These are phyloP conservation scores for Heptranchias perlo DNA, from an alignment of 2,113 vertebrate genomes.

Conservation along the genomic window DNA sequence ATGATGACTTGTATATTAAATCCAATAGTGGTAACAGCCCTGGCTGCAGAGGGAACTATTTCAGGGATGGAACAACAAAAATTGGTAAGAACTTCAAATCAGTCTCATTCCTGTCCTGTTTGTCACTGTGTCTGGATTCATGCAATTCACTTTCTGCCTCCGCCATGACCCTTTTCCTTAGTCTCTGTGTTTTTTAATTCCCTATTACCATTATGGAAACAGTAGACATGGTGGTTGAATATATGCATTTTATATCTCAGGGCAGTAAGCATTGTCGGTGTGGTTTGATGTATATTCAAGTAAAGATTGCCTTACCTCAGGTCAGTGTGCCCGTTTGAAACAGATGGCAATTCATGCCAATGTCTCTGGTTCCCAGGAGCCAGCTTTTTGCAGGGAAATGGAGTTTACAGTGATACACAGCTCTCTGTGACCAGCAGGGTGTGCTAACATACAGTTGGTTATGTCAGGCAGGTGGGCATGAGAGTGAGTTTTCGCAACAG, in stretches of 20 bases:
- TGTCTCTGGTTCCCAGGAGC: background rate
- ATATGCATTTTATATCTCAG: background rate
- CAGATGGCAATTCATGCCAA: background rate
- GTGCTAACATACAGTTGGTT: background rate
- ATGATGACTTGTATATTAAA: conserved; percentile 47
- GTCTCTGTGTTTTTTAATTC: background rate
- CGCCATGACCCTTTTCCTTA: background rate
- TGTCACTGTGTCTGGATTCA: background rate
- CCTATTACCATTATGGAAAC: background rate
- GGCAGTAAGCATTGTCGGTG: background rate
- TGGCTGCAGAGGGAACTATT: conserved; percentile 54
- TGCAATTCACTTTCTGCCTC: background rate
- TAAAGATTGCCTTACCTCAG: background rate
- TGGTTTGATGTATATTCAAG: background rate
- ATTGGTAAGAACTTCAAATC: conserved; percentile 49
- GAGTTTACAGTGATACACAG: background rate
- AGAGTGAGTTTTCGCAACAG: background rate
- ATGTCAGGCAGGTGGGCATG: no score
- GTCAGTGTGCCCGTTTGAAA: background rate
- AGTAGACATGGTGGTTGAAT: background rate
- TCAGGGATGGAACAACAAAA: conserved; percentile 61
- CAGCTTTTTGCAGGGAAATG: background rate
- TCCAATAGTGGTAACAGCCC: conserved; percentile 39
- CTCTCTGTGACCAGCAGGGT: conserved; percentile 11
- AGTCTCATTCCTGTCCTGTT: background rate